A percentile compares a stretch with the other conserved stretches of the same genome.
Conservation (phyloP, 1,140 invertebrate genomes). For the Ridgeia piscesae region DNA sequence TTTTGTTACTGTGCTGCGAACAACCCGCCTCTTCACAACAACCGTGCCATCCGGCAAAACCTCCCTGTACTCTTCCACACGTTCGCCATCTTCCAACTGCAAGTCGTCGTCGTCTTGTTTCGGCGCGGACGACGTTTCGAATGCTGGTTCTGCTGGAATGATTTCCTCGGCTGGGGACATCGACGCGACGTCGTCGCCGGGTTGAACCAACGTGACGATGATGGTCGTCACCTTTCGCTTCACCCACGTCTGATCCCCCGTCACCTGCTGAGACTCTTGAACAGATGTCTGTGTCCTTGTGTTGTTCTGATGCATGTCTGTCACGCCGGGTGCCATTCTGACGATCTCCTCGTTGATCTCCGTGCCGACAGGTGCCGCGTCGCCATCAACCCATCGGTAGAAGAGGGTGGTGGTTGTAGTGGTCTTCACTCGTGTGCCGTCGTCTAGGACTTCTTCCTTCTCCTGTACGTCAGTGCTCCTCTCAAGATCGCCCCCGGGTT, state of each 20-base stretch:
- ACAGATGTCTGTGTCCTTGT: constrained; percentile 9
- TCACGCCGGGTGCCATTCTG: constrained; percentile 18
- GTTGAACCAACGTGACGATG: neutral
- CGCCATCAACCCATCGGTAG: neutral
- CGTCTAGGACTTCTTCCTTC: neutral
- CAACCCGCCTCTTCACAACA: neutral
- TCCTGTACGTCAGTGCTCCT: neutral
- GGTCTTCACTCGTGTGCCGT: constrained; percentile 4
- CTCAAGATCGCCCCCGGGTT: neutral
- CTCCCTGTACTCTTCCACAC: constrained; percentile 31
- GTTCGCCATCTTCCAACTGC: neutral
- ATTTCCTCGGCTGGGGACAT: neutral
- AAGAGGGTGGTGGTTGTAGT: constrained; percentile 1
- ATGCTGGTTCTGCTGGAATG: neutral
- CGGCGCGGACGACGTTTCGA: neutral
- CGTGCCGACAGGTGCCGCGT: neutral
- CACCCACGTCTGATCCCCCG: neutral
- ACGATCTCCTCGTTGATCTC: constrained; percentile 21
- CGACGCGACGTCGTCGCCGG: neutral
- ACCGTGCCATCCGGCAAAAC: constrained; percentile 32
- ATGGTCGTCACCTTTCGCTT: constrained; percentile 18
- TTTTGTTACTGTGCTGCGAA: constrained; percentile 13
- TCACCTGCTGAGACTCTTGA: neutral
- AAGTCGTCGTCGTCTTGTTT: constrained; percentile 7
- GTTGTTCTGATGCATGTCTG: constrained; percentile 13